Evolutionary conservation across 2,888 invertebrate genomes (phyloP), one percentile per base, ranked within the genome.

Genomic region (Melipona bicolor): DNA sequence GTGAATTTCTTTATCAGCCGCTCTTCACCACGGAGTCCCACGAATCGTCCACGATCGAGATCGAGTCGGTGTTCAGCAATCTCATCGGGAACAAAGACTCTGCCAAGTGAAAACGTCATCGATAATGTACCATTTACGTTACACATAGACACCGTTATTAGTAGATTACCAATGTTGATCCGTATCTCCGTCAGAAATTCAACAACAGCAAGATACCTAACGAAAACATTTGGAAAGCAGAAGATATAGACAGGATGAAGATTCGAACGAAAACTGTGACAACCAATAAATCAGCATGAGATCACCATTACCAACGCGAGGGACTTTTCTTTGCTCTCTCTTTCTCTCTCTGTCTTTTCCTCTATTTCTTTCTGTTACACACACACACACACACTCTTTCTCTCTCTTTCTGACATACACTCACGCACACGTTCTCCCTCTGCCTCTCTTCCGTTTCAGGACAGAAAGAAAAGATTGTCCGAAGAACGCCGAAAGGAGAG

Each of bases 11-110:
- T 27, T 61, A 87, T 27, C 86, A 87, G 2, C 62, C 88, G 17
- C 88, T 89, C 21, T 91, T 93, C 76, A 93, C 94, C 6, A 94
- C 94, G 19, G 93, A 93, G 71, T 89, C 90, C 6, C 89, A 90
- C 43, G 93, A 94, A 79, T 93, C 94, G 19, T 94, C 94, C 36
- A 94, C 94, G 0, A 94, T 94, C 81, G 93, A 94, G 84, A 94
- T 94, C 74, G 94, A 94, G 77, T 94, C 94, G 62, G 94, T 94
- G 27, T 94, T 94, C 87, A 94, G 87, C 81, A 94, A 94, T 85
- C 85, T 94, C 52, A 92, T 94, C 75, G 88, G 87, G 59, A 83
- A n/a, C 64, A 91, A 79, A 50, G 83, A 88, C 32, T 73, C 77
- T 70, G 76, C 71, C 76, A 81, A 86, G 54, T 90, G 87, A 75